Conservation (phyloP, 2,888 invertebrate genomes). For the Philhelius pedissequus region DNA sequence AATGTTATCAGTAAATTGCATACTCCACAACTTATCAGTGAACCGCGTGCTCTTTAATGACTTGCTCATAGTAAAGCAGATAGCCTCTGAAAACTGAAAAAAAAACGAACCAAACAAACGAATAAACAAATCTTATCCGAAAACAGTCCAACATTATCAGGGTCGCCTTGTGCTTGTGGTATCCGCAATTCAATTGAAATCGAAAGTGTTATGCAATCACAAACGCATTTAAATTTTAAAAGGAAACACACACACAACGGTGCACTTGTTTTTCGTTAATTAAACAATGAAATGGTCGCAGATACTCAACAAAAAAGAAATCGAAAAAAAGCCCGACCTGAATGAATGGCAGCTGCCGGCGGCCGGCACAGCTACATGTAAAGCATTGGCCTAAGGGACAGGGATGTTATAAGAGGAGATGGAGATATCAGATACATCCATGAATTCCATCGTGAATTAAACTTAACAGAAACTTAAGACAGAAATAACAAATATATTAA, state of each 20-base stretch:
- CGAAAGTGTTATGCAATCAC: conserved; percentile 51
- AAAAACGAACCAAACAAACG: too few species aligned
- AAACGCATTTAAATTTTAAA: neutral
- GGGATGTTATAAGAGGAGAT: neutral
- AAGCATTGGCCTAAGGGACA: neutral
- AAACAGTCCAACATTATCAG: neutral
- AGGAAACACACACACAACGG: neutral
- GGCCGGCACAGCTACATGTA: neutral
- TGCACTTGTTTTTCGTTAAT: conserved; percentile 44
- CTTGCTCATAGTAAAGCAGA: neutral
- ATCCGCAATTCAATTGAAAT: conserved; percentile 29
- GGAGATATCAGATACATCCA: too few species aligned
- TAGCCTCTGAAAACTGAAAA: neutral
- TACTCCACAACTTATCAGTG: neutral
- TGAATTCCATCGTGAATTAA: too few species aligned
- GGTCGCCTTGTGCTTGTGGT: neutral
- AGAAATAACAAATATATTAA: too few species aligned
- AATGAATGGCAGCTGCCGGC: neutral
- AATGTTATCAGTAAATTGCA: neutral
- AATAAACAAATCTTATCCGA: neutral
- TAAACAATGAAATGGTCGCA: conserved; percentile 6
- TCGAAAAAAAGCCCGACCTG: neutral
- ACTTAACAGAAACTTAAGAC: too few species aligned
- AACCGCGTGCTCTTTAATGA: neutral
- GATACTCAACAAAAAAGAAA: neutral